Conservation (phyloP, 2,113 vertebrate genomes). For the Oryctolagus cuniculus region mOryCun1.1 NC_091433.1:35161001-35161500, state of each 20-base stretch:
- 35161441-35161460: slow-evolving; percentile 35
- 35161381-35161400: slow-evolving; percentile 38
- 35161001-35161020: not conserved
- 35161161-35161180: slow-evolving; percentile 1
- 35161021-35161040: not conserved
- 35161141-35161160: not conserved
- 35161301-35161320: slow-evolving; percentile 41
- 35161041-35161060: not conserved
- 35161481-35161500: not conserved
- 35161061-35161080: not conserved
- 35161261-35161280: slow-evolving; percentile 40
- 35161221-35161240: slow-evolving; percentile 48
- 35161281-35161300: slow-evolving; percentile 41
- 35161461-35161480: not conserved
- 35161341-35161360: not conserved
- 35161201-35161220: not conserved
- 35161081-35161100: not conserved
- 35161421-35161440: slow-evolving; percentile 10
- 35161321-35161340: slow-evolving; percentile 27
- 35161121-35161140: not conserved
- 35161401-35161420: slow-evolving; percentile 6
- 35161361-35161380: slow-evolving; percentile 23
- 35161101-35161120: not conserved
- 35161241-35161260: slow-evolving; percentile 50
- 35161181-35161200: slow-evolving; percentile 57